These are phyloP conservation scores for Lasioglossum marginatum DNA, from an alignment of 2,888 invertebrate genomes.

Conservation along the genomic window DNA sequence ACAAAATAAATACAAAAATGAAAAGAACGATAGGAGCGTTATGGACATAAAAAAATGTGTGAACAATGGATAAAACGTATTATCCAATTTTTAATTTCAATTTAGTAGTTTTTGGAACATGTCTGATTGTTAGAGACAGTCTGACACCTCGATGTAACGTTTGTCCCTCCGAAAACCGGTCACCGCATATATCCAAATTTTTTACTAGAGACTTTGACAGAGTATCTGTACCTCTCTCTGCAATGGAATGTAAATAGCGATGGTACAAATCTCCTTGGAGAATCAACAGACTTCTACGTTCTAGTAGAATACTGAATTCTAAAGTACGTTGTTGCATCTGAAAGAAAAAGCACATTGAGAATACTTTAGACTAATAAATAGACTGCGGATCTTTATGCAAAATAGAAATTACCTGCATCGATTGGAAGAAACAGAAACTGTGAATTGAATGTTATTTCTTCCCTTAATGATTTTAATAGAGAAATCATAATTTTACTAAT, in stretches of 20 bases:
- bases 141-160: constrained; percentile 89
- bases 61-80: constrained; percentile 25
- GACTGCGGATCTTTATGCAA: too few relatives aligned
- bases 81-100: constrained; percentile 88
- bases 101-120: constrained; percentile 95
- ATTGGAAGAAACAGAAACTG: too few relatives aligned
- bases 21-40: background rate
- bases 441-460: too few relatives aligned
- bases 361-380: too few relatives aligned
- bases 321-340: constrained; percentile 77
- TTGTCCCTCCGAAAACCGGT: constrained; percentile 86
- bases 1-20: background rate
- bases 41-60: background rate
- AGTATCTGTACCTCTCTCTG: constrained; percentile 89
- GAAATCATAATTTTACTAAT: too few relatives aligned
- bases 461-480: too few relatives aligned
- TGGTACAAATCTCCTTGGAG: constrained; percentile 93
- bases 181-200: constrained; percentile 89
- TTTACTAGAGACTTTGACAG: constrained; percentile 86
- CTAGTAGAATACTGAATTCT: constrained; percentile 92
- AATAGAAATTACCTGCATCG: too few relatives aligned
- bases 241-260: constrained; percentile 94
- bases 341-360: constrained; percentile 35
- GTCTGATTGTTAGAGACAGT: constrained; percentile 95
- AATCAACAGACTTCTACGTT: constrained; percentile 95